Evolutionary conservation across 2,888 invertebrate genomes (phyloP), one percentile per base, ranked within the genome.

Genomic region (Cheilosia scutellata): DNA sequence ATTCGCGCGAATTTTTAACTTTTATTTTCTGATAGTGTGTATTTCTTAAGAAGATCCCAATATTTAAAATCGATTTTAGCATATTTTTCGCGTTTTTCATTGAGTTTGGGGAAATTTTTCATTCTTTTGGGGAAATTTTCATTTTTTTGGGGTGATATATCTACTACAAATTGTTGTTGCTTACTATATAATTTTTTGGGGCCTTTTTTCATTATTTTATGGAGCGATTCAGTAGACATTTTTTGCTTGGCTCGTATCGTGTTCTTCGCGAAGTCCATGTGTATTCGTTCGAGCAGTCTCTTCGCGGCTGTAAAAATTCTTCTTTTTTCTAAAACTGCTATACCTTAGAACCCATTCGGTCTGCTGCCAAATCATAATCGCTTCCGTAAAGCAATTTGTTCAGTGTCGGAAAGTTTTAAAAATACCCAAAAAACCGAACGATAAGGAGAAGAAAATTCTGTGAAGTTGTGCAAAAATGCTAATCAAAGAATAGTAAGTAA

Each of bases 401-500:
- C 9, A 70, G 66, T 77, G 66, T 66, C 49, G 27, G 20, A 68
- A 71, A 82, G 20, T 58, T 86, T 33, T 9, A 60, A 51, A 72
- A 49, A 68, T 31, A 66, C 40, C 0, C 20, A 44, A 53, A 4
- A 51, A 62, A 58, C 55, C 40, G 11, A 51, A 49, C 63, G 16
- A 57, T 63, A 66, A 42, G 20, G 44, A 72, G 74, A 5, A 37
- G 51, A 31, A 70, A 76, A 72, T 58, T 82, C 44, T 63, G 76
- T 86, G 76, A 86, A 86, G 57, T 80, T 72, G 86, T 86, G 86
- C 82, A 82, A 86, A 80, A 86, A 86, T 86, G 86, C 71, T 86
- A 72, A 86, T 86, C 82, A 86, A 86, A 86, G 86, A 86, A 86
- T 86, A 47, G 86, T 86, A 86, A 86, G 86, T 86, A 82, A 62